Conservation (phyloP, 2,888 invertebrate species). For the Nomada fabriciana region DNA sequence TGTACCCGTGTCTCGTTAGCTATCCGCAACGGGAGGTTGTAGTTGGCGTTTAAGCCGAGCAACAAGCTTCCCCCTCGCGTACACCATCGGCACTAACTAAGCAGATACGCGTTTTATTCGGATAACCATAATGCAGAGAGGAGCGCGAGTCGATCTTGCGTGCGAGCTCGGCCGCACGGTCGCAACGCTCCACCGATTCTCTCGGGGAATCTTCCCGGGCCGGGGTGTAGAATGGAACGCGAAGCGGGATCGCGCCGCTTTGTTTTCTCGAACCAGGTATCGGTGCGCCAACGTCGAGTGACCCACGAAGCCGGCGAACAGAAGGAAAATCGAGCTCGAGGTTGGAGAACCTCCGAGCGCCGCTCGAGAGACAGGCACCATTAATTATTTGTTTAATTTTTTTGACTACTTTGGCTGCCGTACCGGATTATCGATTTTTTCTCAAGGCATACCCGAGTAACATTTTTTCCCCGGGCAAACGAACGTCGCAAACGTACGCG, state of each 20-base stretch:
- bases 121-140: slow-evolving; percentile 42
- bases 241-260: neutral
- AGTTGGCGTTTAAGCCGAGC: slow-evolving; percentile 57
- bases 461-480: neutral
- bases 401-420: neutral
- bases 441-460: neutral
- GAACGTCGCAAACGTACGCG: neutral
- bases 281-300: neutral
- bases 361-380: neutral
- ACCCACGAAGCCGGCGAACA: neutral
- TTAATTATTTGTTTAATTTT: slow-evolving; percentile 49
- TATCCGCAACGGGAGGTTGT: slow-evolving; percentile 63
- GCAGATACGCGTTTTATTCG: slow-evolving; percentile 64
- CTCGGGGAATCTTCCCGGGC: slow-evolving; percentile 50
- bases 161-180: slow-evolving; percentile 18
- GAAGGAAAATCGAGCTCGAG: slow-evolving; percentile 26
- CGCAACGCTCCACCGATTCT: slow-evolving; percentile 55
- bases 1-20: slow-evolving; percentile 58
- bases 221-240: slow-evolving; percentile 51
- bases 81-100: slow-evolving; percentile 57
- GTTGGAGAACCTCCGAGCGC: too few species aligned
- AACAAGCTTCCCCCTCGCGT: slow-evolving; percentile 56
- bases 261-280: neutral
- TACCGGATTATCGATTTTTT: slow-evolving; percentile 22
- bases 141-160: slow-evolving; percentile 30